Conservation (phyloP, 2,113 vertebrate species). For the Theristicus caerulescens region DNA sequence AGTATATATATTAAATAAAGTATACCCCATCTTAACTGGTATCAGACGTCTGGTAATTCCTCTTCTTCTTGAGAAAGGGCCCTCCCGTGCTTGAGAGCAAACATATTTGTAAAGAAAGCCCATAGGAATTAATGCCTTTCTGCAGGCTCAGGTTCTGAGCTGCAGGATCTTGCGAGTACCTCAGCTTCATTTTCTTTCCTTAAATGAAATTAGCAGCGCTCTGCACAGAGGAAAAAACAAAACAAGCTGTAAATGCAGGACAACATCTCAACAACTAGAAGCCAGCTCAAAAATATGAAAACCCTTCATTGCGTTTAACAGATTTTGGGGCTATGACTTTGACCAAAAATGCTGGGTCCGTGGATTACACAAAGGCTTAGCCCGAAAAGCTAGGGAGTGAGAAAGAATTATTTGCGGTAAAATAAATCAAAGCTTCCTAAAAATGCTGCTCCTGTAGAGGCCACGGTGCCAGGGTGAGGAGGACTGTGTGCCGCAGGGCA, state of each 20-base stretch:
- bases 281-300: background rate
- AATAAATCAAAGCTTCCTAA: background rate
- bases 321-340: background rate
- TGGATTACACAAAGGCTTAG: background rate
- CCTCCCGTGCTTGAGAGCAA: accelerated
- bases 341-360: background rate
- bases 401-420: background rate
- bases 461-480: background rate
- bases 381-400: background rate
- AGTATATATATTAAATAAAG: no score
- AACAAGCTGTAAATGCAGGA: background rate
- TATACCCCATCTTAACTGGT: background rate
- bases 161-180: background rate
- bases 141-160: background rate
- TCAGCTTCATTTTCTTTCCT: background rate
- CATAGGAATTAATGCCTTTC: background rate
- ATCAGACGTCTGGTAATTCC: background rate
- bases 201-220: background rate
- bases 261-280: background rate
- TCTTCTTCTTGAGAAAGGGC: background rate
- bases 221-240: background rate
- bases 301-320: accelerated
- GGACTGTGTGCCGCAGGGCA: background rate
- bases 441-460: background rate
- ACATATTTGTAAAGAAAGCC: background rate